A percentile compares a stretch with the other conserved stretches of the same genome.
Conservation (phyloP, 2,113 vertebrate species). For the Pseudorasbora parva region DNA sequence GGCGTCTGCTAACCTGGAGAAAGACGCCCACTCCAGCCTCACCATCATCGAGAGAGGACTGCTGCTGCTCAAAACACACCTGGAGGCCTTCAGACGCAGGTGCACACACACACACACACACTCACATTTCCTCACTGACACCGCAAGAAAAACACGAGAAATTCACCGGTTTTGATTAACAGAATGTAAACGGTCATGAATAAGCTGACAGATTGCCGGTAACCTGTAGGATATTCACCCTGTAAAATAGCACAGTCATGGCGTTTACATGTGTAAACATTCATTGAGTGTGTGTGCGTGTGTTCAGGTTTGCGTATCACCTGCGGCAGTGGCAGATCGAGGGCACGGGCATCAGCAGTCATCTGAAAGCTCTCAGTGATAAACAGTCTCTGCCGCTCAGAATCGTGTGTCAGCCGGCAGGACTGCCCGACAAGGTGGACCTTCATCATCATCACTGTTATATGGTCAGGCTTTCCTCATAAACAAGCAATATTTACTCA, state of each 20-base stretch:
- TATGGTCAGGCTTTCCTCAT: background rate
- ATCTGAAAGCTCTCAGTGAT: constrained; percentile 96
- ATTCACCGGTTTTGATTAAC: background rate
- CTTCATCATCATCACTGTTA: background rate
- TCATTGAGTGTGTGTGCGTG: background rate
- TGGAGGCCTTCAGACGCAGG: constrained; percentile 98
- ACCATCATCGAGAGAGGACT: constrained; percentile 97
- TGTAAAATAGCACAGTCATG: background rate
- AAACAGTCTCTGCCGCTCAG: constrained; percentile 95
- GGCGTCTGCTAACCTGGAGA: constrained; percentile 94
- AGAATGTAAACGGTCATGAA: background rate
- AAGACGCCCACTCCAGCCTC: constrained; percentile 92
- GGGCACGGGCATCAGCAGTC: constrained; percentile 97
- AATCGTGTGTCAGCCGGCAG: constrained; percentile 97
- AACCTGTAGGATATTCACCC: background rate
- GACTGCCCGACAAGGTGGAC: constrained; percentile 93
- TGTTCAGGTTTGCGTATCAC: constrained; percentile 93
- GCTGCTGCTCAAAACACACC: constrained; percentile 97
- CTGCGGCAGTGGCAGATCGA: constrained; percentile 99
- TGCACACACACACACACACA: constrained; percentile 58
- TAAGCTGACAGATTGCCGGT: background rate
- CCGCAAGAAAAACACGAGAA: background rate
- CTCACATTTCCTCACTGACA: background rate
- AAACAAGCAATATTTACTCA: no score
- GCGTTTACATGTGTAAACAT: background rate